phyloP scores from a whole-genome alignment of 2,888 invertebrate species.

The Ommatoiulus sabulosus region DNA sequence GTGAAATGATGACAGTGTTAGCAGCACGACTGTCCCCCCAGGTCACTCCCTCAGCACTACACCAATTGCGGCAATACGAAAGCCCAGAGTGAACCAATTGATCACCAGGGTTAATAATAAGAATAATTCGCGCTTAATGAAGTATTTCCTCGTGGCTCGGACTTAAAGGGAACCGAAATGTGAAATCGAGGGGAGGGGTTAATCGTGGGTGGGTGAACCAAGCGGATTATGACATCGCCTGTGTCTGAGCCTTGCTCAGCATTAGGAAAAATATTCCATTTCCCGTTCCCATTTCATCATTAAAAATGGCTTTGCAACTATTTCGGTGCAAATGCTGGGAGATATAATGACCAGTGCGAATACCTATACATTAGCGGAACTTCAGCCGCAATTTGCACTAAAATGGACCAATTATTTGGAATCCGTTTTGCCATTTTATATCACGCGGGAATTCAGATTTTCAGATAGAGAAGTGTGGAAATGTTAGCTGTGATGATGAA shows the following conservation, averaged over 20 bases:
- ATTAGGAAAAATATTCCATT: neutral
- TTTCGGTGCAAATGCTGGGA: neutral
- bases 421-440: too few relatives aligned
- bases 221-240: slow-evolving; percentile 23
- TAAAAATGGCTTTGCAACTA: neutral
- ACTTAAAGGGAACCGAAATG: slow-evolving; percentile 46
- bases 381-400: too few relatives aligned
- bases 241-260: neutral
- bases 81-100: slow-evolving; percentile 30
- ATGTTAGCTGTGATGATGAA: too few relatives aligned
- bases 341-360: neutral
- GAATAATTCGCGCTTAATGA: slow-evolving; percentile 37
- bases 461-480: too few relatives aligned
- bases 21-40: slow-evolving; percentile 38
- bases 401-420: too few relatives aligned
- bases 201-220: neutral
- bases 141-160: slow-evolving; percentile 39
- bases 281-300: slow-evolving; percentile 10
- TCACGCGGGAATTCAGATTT: too few relatives aligned
- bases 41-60: slow-evolving; percentile 42
- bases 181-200: slow-evolving; percentile 21
- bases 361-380: too few relatives aligned
- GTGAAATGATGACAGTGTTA: slow-evolving; percentile 7
- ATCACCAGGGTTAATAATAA: slow-evolving; percentile 45
- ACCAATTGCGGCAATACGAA: slow-evolving; percentile 25